Evolutionary conservation across 2,888 invertebrate species (phyloP), one percentile per base, ranked within the genome.

Genomic region (Rhimphoctona megacephalus): DNA sequence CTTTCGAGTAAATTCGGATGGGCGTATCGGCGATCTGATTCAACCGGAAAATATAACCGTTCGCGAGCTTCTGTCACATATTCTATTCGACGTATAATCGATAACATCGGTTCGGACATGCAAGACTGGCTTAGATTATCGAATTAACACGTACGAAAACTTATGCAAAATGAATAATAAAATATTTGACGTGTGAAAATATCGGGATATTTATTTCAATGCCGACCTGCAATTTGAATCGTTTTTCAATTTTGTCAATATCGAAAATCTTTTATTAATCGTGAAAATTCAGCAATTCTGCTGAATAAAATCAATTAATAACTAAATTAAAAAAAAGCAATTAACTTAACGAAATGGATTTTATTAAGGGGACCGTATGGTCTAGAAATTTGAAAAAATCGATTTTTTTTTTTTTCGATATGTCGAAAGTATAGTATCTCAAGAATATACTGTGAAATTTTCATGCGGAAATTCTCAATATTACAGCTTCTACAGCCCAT

Each of bases 71-170:
- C 57, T 85, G 83, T 87, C 88, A 88, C 90, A 83, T 88, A 83
- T 81, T 83, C 33, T 73, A 73, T 52, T 30, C 89, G 92, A 92
- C 92, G 88, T 91, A 91, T 92, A 93, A 92, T 93, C 93, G 92
- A 93, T 87, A 89, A 86, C 87, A 85, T 79, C 86, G 89, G 86
- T 79, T 36, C 57, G 80, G 57, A 61, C 70, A 88, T 89, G 89
- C 89, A 90, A 54, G 85, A 90, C 91, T 92, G 91, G 92, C 92
- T 92, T 91, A 91, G 90, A 91, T 92, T 91, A 92, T 88, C 89
- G 90, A 90, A 87, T 90, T 90, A 90, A 87, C 83, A 83, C 87
- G 80, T 43, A 39, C 72, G 73, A 81, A 22, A 78, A 67, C 73
- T 57, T 30, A 69, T 61, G 69, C 39, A 52, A 85, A 88, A 85